Evolutionary conservation across 2,797 vertebrate genomes (phyloP), one percentile per base, ranked within the genome.

Genomic region (Ceyx erithaca): DNA sequence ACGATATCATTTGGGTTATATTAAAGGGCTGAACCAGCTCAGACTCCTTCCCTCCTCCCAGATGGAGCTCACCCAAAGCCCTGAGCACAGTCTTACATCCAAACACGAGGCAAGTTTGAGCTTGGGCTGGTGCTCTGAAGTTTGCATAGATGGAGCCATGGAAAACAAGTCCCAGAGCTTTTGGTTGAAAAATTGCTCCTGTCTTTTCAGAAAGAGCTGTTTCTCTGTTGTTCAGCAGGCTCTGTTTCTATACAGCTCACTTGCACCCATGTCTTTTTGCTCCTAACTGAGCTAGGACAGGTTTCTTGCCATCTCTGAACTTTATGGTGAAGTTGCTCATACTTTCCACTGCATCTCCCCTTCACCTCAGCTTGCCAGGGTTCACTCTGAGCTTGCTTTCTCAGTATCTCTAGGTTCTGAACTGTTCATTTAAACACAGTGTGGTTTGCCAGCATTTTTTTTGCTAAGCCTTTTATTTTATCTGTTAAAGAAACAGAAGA

Each of bases 61-160:
- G 75, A 75, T 95, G 80, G 89, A 96, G 80, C 64, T 94, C 78
- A 71, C 90, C 81, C 92, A 94, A 90, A 46, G 88, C 88, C 75
- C 54, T 92, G 64, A 92, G 90, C 90, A 72, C 10, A 91, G 59
- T 76, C 93, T 90, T 73, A 11, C 80, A 86, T 89, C 94, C 94
- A 95, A 95, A 95, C 78, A 91, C 0, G 1, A 94, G 92, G 75
- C 93, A 95, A 92, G 93, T 94, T 87, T 25, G 61, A 95, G 94
- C 94, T 84, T 95, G 94, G 92, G 68, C 71, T 0, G 1, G 8
- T 43, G 78, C 78, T 95, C 84, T 94, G 86, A 90, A 95, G 58
- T 89, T 78, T 43, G 26, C 2, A 0, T 43, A 69, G 57, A 57
- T 40, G 54, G 41, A 92, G 62, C 75, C 16, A 4, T 26, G 33